phyloP scores from a whole-genome alignment of 2,888 invertebrate species.

The Nudaria mundana region DNA sequence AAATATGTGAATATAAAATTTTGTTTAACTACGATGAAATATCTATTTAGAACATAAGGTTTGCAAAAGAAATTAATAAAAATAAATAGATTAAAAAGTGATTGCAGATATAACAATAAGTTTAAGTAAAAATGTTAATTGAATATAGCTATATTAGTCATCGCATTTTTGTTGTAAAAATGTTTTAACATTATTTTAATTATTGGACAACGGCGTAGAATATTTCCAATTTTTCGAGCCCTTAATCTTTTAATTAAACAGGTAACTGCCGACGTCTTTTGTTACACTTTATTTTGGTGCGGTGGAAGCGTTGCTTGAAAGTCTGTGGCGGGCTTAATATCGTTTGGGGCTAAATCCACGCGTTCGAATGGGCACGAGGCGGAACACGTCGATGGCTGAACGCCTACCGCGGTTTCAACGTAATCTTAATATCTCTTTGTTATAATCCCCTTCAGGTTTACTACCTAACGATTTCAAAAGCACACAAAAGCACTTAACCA shows the following conservation, averaged over 20 bases:
- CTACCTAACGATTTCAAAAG: constrained; percentile 8
- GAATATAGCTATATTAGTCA: neutral
- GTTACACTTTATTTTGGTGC: constrained; percentile 22
- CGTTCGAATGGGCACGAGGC: constrained; percentile 22
- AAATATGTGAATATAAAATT: too few relatives aligned
- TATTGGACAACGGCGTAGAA: neutral
- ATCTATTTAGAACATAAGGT: too few relatives aligned
- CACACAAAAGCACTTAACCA: constrained; percentile 4
- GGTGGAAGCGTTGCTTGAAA: constrained; percentile 3
- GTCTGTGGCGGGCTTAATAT: constrained; percentile 24
- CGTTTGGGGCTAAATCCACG: constrained; percentile 23
- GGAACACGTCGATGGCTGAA: constrained; percentile 21
- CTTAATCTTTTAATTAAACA: constrained; percentile 20
- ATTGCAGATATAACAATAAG: neutral
- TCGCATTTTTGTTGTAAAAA: too few relatives aligned
- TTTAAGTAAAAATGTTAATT: neutral
- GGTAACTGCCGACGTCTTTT: constrained; percentile 10
- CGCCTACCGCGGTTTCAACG: constrained; percentile 17
- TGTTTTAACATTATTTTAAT: neutral
- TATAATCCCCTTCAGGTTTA: constrained; percentile 17
- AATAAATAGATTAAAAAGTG: too few relatives aligned
- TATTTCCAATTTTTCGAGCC: constrained; percentile 2
- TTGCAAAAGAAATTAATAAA: too few relatives aligned
- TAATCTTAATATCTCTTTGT: constrained; percentile 26
- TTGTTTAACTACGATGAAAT: too few relatives aligned